phyloP scores from a whole-genome alignment of 2,113 vertebrate genomes.

The Pristiophorus japonicus region DNA sequence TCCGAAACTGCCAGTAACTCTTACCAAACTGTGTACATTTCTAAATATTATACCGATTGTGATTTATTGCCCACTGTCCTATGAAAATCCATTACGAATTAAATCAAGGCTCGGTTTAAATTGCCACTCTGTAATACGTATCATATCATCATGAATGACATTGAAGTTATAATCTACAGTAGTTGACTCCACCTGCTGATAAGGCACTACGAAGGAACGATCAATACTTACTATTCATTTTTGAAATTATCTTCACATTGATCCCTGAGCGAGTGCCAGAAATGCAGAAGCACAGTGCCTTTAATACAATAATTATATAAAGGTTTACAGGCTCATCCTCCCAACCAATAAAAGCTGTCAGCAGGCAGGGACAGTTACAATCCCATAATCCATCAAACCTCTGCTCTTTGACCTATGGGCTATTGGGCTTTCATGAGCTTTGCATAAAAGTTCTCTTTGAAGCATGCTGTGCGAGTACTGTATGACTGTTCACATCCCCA shows the following conservation, averaged over 20 bases:
- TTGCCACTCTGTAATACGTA: slow-evolving; percentile 66
- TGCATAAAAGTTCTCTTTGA: slow-evolving; percentile 69
- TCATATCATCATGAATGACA: slow-evolving; percentile 96
- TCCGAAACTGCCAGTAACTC: slow-evolving; percentile 69
- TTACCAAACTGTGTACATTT: slow-evolving; percentile 71
- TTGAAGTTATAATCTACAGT: slow-evolving; percentile 86
- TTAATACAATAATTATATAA: slow-evolving; percentile 99
- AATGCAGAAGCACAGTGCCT: slow-evolving; percentile 74
- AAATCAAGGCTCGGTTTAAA: slow-evolving; percentile 93
- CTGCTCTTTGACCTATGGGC: slow-evolving; percentile 81
- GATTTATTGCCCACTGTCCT: slow-evolving; percentile 90
- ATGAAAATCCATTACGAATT: slow-evolving; percentile 93
- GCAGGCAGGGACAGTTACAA: slow-evolving; percentile 76
- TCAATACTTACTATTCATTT: slow-evolving; percentile 99
- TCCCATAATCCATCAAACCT: slow-evolving; percentile 98
- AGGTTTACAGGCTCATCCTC: slow-evolving; percentile 97
- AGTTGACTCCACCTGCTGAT: slow-evolving; percentile 78
- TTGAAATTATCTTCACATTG: slow-evolving; percentile 99
- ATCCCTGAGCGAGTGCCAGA: slow-evolving; percentile 86
- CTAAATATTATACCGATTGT: slow-evolving; percentile 86
- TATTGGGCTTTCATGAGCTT: slow-evolving; percentile 70
- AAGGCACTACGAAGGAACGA: slow-evolving; percentile 78
- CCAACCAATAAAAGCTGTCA: slow-evolving; percentile 96
- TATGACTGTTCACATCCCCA: slow-evolving; percentile 46
- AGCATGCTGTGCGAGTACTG: slow-evolving; percentile 54